Conservation (phyloP, 1,140 invertebrate genomes). For the Drosophila asahinai region DNA sequence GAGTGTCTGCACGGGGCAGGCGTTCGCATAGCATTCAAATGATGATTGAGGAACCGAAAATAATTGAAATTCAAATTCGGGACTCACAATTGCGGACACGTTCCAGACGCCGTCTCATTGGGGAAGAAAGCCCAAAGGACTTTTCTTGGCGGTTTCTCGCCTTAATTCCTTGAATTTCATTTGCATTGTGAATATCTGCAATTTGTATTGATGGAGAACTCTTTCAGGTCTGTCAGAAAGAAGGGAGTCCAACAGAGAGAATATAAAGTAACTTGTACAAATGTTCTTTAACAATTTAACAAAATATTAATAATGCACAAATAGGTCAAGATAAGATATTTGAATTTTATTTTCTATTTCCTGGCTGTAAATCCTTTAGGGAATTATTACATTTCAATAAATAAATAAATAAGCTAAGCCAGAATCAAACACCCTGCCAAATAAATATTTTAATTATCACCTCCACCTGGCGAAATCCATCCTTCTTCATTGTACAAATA, state of each 20-base stretch:
- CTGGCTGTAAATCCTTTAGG: too few species aligned
- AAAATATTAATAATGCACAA: too few species aligned
- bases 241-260: not conserved
- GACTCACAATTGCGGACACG: constrained; percentile 43
- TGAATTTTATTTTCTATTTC: too few species aligned
- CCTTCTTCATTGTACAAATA: too few species aligned
- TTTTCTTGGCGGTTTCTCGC: constrained; percentile 27
- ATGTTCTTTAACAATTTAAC: too few species aligned
- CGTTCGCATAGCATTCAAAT: constrained; percentile 51
- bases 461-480: too few species aligned
- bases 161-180: constrained; percentile 45
- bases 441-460: too few species aligned
- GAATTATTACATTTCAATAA: too few species aligned
- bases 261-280: not conserved
- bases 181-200: constrained; percentile 39
- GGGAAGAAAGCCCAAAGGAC: constrained; percentile 2
- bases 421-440: too few species aligned
- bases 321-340: not conserved
- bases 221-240: constrained; percentile 4
- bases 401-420: too few species aligned
- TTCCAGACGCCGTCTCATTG: constrained; percentile 21
- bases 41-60: constrained; percentile 53
- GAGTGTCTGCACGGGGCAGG: constrained; percentile 39
- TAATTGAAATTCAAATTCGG: constrained; percentile 75
- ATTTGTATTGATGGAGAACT: constrained; percentile 30